phyloP scores from a whole-genome alignment of 2,797 vertebrate genomes.

The Urophycis tenuis region DNA sequence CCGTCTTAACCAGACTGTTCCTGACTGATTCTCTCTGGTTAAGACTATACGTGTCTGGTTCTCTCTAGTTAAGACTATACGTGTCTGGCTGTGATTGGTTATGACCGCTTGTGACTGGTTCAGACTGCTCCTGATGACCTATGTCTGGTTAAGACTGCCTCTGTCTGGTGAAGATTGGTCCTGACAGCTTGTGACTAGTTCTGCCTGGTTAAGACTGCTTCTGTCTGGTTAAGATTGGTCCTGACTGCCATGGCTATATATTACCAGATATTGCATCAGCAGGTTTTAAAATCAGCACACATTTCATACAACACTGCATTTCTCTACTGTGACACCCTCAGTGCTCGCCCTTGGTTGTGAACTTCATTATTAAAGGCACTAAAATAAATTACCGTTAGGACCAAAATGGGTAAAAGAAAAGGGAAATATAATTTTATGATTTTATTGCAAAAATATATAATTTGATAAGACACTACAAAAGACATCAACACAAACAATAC shows the following conservation, averaged over 20 bases:
- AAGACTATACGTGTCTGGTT: no score
- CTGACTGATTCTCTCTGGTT: not conserved
- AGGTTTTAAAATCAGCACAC: not conserved
- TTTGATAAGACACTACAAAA: constrained; percentile 92
- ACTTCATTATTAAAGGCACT: not conserved
- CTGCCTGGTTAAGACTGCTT: not conserved
- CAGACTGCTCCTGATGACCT: no score
- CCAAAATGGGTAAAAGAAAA: not conserved
- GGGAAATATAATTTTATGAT: constrained; percentile 52
- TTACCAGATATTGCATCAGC: not conserved
- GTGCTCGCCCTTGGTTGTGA: not conserved
- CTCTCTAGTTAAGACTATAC: no score
- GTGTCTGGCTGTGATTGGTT: no score
- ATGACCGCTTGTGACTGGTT: no score
- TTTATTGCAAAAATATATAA: constrained; percentile 98
- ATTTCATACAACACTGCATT: not conserved
- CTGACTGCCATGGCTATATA: not conserved
- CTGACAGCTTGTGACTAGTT: no score
- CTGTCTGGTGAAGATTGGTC: not conserved
- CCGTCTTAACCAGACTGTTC: no score
- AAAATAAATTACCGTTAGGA: not conserved
- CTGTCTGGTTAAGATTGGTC: not conserved
- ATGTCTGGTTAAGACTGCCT: no score
- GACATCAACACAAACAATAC: constrained; percentile 85
- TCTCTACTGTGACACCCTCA: not conserved